phyloP scores from a whole-genome alignment of 2,797 vertebrate species.

The Champsocephalus esox region DNA sequence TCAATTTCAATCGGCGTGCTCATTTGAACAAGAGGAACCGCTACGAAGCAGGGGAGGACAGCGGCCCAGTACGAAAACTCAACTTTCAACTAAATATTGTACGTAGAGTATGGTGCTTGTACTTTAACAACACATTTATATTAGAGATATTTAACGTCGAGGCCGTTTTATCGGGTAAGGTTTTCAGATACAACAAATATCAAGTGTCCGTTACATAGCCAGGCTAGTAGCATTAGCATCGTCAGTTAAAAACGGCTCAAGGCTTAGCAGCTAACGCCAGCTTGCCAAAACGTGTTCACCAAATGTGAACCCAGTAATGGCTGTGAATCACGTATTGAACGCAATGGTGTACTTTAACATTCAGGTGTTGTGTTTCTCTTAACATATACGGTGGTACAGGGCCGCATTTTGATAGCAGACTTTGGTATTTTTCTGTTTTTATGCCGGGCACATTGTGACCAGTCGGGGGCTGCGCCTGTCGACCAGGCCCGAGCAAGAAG shows the following conservation, averaged over 20 bases:
- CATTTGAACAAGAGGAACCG: conserved; percentile 79
- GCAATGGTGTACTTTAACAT: no score
- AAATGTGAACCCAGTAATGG: conserved; percentile 9
- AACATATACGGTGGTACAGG: accelerated
- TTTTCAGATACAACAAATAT: neutral
- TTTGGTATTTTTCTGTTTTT: conserved; percentile 3
- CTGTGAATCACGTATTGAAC: no score
- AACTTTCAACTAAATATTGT: conserved; percentile 73
- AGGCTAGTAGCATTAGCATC: conserved; percentile 49
- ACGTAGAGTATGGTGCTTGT: conserved; percentile 47
- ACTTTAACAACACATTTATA: neutral
- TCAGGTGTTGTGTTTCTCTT: accelerated
- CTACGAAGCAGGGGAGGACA: conserved; percentile 67
- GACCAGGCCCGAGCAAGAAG: conserved; percentile 63
- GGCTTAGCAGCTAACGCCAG: conserved; percentile 67
- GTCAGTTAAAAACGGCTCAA: neutral
- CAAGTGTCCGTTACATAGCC: conserved; percentile 25
- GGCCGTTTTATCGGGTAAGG: neutral
- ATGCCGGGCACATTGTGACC: conserved; percentile 59
- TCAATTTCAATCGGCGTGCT: conserved; percentile 73
- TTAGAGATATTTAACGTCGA: neutral
- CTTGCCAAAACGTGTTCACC: conserved; percentile 72
- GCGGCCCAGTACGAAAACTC: conserved; percentile 70
- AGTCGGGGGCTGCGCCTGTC: conserved; percentile 41
- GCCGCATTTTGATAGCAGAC: accelerated